These are phyloP conservation scores for Climacteris rufus DNA, from an alignment of 2,113 vertebrate genomes.

Conservation along the genomic window DNA sequence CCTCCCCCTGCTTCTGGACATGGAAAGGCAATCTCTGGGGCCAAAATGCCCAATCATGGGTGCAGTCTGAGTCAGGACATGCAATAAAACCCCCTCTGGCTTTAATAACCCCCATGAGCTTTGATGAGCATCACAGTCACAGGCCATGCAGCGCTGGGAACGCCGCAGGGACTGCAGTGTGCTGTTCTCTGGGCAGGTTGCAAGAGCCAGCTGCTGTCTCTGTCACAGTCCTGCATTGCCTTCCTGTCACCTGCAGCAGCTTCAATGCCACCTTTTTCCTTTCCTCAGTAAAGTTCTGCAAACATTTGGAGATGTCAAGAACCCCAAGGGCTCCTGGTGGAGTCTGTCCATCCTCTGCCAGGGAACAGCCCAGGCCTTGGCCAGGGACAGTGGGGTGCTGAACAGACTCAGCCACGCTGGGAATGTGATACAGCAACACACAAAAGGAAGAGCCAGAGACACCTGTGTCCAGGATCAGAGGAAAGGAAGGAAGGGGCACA, in stretches of 20 bases:
- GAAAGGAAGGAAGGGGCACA: too few relatives aligned
- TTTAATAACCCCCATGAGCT: neutral
- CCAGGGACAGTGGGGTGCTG: fast-evolving
- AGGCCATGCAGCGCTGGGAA: neutral
- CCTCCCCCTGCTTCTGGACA: neutral
- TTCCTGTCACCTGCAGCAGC: neutral
- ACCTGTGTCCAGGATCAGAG: too few relatives aligned
- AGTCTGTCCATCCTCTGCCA: neutral
- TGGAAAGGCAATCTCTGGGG: neutral
- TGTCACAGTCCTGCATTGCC: neutral
- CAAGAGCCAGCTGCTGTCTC: neutral
- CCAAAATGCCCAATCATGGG: neutral
- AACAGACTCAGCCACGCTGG: fast-evolving
- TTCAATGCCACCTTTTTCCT: neutral
- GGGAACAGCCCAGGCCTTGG: neutral
- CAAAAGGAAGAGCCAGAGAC: too few relatives aligned
- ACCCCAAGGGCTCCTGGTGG: neutral
- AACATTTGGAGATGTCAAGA: neutral
- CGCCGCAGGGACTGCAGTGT: neutral
- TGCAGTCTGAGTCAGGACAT: neutral
- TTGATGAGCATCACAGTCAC: neutral
- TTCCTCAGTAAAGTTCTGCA: neutral
- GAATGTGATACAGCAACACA: too few relatives aligned
- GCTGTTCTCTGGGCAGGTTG: neutral
- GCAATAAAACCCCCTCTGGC: neutral